phyloP scores from a whole-genome alignment of 2,113 vertebrate genomes.

The Dipodomys ordii region DNA sequence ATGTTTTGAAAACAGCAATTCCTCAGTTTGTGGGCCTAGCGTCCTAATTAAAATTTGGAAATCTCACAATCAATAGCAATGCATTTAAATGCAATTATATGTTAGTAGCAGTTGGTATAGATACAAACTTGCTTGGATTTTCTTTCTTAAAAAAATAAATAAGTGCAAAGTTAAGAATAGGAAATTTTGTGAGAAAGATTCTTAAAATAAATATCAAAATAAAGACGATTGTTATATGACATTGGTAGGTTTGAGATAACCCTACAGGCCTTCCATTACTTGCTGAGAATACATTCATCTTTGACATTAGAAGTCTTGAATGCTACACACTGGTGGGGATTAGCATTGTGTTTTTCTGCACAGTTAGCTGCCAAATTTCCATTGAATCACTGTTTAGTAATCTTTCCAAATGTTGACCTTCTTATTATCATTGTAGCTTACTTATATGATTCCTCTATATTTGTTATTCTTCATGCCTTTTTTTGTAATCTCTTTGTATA shows the following conservation, averaged over 20 bases:
- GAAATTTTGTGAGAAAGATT: conserved; percentile 64
- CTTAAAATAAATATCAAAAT: conserved; percentile 69
- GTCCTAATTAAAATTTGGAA: conserved; percentile 43
- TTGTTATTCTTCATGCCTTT: conserved; percentile 25
- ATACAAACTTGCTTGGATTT: conserved; percentile 32
- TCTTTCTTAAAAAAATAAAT: conserved; percentile 62
- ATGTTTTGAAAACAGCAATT: conserved; percentile 24
- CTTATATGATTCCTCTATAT: background rate
- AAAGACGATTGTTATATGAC: conserved; percentile 69
- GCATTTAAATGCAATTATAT: conserved; percentile 55
- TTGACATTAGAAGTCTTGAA: conserved; percentile 55
- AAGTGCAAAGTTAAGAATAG: conserved; percentile 60
- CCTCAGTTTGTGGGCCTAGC: conserved; percentile 5
- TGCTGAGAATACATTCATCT: conserved; percentile 70
- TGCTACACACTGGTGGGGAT: conserved; percentile 31
- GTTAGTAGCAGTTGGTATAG: conserved; percentile 1
- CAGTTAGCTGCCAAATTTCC: conserved; percentile 29
- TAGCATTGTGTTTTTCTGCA: conserved; percentile 64
- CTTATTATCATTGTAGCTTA: conserved; percentile 40
- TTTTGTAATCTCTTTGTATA: conserved; percentile 40
- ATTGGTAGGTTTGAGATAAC: conserved; percentile 59
- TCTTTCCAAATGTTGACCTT: conserved; percentile 52
- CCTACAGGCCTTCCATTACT: conserved; percentile 33
- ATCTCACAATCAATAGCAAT: background rate
- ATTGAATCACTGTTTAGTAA: conserved; percentile 32